Evolutionary conservation across 2,888 invertebrate species (phyloP).

Genomic region (Protophormia terraenovae): DNA sequence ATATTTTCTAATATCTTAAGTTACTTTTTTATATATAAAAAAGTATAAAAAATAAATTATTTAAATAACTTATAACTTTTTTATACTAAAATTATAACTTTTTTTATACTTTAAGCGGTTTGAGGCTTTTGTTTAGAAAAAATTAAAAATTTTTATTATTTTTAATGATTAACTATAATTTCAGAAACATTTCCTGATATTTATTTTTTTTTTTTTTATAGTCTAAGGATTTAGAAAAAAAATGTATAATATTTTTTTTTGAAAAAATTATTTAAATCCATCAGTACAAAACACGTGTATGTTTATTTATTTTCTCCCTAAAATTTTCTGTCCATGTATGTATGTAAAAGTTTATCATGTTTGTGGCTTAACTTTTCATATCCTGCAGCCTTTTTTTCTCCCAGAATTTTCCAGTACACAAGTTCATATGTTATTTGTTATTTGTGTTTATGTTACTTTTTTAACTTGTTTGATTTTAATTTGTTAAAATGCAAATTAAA

Average conservation of each 20-base stretch:
- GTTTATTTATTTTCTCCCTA: neutral
- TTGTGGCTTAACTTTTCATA: conserved; percentile 56
- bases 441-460: conserved; percentile 16
- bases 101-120: neutral
- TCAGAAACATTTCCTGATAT: too few relatives aligned
- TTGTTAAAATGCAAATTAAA: conserved; percentile 62
- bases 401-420: neutral
- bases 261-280: too few relatives aligned
- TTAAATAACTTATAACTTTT: too few relatives aligned
- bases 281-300: too few relatives aligned
- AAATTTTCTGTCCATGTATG: neutral
- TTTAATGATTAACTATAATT: too few relatives aligned
- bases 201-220: too few relatives aligned
- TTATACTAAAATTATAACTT: neutral
- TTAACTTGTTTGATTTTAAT: conserved; percentile 50
- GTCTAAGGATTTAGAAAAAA: too few relatives aligned
- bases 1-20: too few relatives aligned
- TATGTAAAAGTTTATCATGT: neutral
- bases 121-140: neutral
- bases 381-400: conserved; percentile 35
- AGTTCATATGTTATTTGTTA: neutral
- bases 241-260: too few relatives aligned
- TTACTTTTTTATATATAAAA: too few relatives aligned
- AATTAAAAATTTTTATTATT: too few relatives aligned
- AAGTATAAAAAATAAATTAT: too few relatives aligned